A percentile compares a stretch with the other conserved stretches of the same genome.
phyloP scores from a whole-genome alignment of 2,888 invertebrate genomes.

The Portevinia maculata region DNA sequence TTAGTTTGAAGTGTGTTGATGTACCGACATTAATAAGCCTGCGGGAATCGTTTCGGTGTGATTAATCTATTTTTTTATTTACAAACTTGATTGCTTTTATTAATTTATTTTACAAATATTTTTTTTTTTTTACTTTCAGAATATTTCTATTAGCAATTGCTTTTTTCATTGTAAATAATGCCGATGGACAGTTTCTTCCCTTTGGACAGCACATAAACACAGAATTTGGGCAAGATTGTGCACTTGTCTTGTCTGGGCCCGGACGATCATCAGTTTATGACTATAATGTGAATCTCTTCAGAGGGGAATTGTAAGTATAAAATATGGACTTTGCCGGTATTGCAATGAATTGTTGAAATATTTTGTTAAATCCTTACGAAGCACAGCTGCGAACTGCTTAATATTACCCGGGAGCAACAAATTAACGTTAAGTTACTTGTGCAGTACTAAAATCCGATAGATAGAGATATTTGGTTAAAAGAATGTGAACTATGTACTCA shows the following conservation, averaged over 20 bases:
- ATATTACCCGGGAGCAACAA: no score
- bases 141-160: constrained; percentile 77
- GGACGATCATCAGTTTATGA: constrained; percentile 92
- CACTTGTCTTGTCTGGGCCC: constrained; percentile 89
- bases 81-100: background rate
- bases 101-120: background rate
- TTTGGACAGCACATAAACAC: constrained; percentile 80
- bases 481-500: no score
- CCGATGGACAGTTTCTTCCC: constrained; percentile 79
- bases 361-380: background rate
- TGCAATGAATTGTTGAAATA: background rate
- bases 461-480: no score
- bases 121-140: constrained; percentile 77
- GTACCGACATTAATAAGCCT: background rate
- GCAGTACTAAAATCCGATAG: no score
- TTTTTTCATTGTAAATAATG: constrained; percentile 44
- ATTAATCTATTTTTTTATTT: background rate
- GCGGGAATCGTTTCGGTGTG: background rate
- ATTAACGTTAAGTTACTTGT: no score
- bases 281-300: constrained; percentile 92
- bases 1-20: constrained; percentile 6
- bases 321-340: no score
- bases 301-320: constrained; percentile 90
- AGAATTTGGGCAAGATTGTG: constrained; percentile 87
- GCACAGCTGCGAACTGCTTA: no score